Conservation (phyloP, 2,797 vertebrate species). For the Arctocebus calabarensis region DNA sequence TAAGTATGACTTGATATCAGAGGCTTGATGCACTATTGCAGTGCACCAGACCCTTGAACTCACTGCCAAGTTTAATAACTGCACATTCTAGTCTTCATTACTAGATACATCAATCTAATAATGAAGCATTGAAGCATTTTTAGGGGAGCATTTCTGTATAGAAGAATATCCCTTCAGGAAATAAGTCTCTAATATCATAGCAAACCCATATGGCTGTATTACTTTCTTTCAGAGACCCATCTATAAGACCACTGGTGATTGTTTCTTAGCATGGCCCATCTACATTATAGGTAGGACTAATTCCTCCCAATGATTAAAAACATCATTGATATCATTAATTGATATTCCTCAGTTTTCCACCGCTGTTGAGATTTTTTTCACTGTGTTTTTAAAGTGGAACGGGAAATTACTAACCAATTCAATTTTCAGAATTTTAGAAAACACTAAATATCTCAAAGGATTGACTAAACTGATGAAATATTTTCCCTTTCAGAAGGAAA, state of each 20-base stretch:
- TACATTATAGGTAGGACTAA: not conserved
- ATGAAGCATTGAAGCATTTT: not conserved
- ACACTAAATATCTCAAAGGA: slow-evolving; percentile 35
- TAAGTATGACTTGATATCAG: not conserved
- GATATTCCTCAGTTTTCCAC: slow-evolving; percentile 1
- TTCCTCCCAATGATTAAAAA: not conserved
- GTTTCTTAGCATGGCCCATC: not conserved
- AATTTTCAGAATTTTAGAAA: not conserved
- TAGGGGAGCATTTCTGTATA: not conserved
- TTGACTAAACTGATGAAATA: not conserved
- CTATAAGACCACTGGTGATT: not conserved
- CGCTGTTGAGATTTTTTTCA: not conserved
- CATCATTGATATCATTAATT: not conserved
- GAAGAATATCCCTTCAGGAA: not conserved
- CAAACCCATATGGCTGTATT: not conserved
- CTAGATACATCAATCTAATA: not conserved
- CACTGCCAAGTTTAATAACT: not conserved
- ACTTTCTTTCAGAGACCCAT: not conserved
- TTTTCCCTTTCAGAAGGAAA: not conserved
- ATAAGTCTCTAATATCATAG: not conserved
- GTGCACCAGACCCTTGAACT: not conserved
- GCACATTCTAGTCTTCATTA: not conserved
- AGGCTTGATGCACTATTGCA: not conserved
- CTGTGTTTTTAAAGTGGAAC: not conserved
- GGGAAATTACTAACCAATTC: not conserved